Percentiles rank a stretch among this genome's conserved stretches.
These are phyloP conservation scores for Zoanthus gigantus DNA, from an alignment of 92 coral and sea anemone genomes.

Conservation along the genomic window DNA sequence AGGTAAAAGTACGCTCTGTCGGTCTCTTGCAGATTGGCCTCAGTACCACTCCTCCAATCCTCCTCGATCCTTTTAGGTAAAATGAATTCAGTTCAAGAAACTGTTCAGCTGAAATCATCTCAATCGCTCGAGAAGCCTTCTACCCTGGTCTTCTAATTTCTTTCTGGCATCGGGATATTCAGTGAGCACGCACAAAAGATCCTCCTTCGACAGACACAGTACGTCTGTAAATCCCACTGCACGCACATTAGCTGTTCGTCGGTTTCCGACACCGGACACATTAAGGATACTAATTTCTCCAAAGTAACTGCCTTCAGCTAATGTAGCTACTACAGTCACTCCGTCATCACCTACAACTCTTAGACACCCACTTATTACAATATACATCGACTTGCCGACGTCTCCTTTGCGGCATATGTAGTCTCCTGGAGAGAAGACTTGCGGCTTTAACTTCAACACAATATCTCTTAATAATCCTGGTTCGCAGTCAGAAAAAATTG, in stretches of 20 bases:
- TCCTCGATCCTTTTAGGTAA: too few species aligned
- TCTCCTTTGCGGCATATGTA: conserved; percentile 88
- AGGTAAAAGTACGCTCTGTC: too few species aligned
- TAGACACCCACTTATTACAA: conserved; percentile 84
- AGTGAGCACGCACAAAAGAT: conserved; percentile 71
- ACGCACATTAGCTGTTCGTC: conserved; percentile 83
- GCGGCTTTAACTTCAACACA: conserved; percentile 74
- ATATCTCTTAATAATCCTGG: conserved; percentile 87
- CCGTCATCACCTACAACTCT: conserved; percentile 78
- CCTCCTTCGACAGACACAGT: conserved; percentile 81
- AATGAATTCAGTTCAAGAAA: too few species aligned
- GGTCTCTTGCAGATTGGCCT: too few species aligned
- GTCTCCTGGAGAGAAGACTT: conserved; percentile 91
- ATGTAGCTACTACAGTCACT: conserved; percentile 74
- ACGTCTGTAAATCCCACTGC: conserved; percentile 88
- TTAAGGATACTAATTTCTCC: conserved; percentile 91
- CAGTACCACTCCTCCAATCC: too few species aligned
- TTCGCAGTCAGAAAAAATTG: conserved; percentile 85
- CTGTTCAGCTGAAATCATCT: conserved; percentile 7
- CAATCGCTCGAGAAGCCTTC: conserved; percentile 61
- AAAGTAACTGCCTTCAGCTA: conserved; percentile 84
- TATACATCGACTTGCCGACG: conserved; percentile 88
- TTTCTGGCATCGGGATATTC: conserved; percentile 89
- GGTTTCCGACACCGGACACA: conserved; percentile 80
- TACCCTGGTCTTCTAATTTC: conserved; percentile 74